Base-by-base conservation (phyloP, 2,888 invertebrate genomes). In the Bedellia somnulentella region DNA sequence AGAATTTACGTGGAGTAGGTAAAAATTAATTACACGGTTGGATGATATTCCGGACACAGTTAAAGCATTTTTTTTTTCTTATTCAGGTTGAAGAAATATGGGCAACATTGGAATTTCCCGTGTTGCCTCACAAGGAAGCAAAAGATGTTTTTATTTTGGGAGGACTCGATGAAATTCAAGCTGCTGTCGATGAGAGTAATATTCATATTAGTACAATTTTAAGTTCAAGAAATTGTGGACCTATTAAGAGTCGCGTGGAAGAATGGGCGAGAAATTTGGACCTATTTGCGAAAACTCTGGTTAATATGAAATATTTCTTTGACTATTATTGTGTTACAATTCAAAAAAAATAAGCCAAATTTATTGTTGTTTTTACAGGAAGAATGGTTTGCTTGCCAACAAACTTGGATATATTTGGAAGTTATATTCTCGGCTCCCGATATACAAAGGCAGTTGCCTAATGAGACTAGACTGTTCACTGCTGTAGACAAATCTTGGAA, bases 401-500 rank as follows among this genome's bases (percentile, higher is more conserved):
- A 87, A 43, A 87, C 88, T n/a, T 96, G 96, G 95, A 80, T 94
- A 22, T 95, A 96, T 52, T 68, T 96, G 45, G 95, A 96, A 59
- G 92, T 93, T 0, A 94, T 96, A 49, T 96, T 96, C 59, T 87
- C 91, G 5, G 93, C 95, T 0, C 92, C 94, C 0, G 95, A 95
- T 51, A 96, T 96, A 44, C 92, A 94, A 56, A 82, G 93, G 9
- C 95, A 95, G 53, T 70, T 96, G 51, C 95, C 95, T 0, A 84
- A 86, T 42, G 95, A 96, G 57, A 89, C 93, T 0, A 86, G 89
- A 48, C 80, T 93, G 49, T 96, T 95, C 55, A 79, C 80, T 3
- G 78, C 83, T 30, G 93, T 94, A 0, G 93, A 95, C 53, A 93
- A 91, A 52, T 88, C 88, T 1, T 94, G 90, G 82, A 93, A 93